Evolutionary conservation across 2,113 vertebrate genomes (phyloP), one percentile per base, ranked within the genome.

Genomic region (Gasterosteus nipponicus): DNA sequence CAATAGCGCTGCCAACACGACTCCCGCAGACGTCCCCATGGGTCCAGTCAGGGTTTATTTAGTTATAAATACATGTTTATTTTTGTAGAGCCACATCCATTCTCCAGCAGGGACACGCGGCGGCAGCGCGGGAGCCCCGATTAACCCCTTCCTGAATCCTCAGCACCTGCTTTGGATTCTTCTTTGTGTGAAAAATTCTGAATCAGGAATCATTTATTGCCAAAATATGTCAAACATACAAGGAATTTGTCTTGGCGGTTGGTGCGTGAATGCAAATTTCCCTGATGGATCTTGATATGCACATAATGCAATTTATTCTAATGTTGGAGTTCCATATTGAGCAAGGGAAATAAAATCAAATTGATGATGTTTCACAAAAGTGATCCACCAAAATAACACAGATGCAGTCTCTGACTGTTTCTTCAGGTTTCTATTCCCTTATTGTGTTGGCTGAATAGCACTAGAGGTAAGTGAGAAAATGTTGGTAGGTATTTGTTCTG

Each of bases 41-140:
- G 67, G 75, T 69, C 65, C 60, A 22, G 41, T 86, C 60, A 19
- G 41, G 84, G 82, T 89, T 89, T 89, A 83, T 87, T 80, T 85
- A 33, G 16, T 69, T 72, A 75, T 79, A 87, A 86, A 90, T 85
- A 82, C 22, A 38, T 57, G 77, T 90, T 89, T 88, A 83, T 84
- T 89, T 85, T 89, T 38, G 69, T 76, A 62, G 65, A 73, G n/a
- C 0, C n/a, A 19, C 56, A 33, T 76, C 69, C 68, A 60, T 76
- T 84, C 80, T 84, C 49, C 10, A 8, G 60, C 42, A 5, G 56
- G 38, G 14, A 70, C 1, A 0, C 71, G 42, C 29, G 3, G 42
- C 63, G 64, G 64, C 66, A 54, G 60, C 39, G 16, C 31, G 10
- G 2, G 4, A 76, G 49, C 11, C 60, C 75, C 26, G 18, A 72